Evolutionary conservation across 23 tunicate species (phyloP), one percentile per base, ranked within the genome.

Genomic region (Halocynthia roretzi): DNA sequence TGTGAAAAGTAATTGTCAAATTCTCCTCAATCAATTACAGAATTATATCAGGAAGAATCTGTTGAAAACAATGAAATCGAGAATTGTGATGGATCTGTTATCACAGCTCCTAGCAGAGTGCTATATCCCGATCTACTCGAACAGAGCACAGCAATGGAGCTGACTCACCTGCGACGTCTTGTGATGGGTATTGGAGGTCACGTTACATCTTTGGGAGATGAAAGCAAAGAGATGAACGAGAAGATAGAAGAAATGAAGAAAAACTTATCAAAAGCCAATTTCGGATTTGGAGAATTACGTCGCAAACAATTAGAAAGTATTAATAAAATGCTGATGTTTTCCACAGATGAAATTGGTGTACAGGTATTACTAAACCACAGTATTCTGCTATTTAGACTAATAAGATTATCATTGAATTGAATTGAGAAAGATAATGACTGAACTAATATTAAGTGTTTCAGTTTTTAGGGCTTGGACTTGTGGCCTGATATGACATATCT

Each of bases 161-260:
- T 74, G 19, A 31, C 19, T 50, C 58, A 74, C 56, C 10, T 52
- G 60, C 78, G 78, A 23, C 58, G 22, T 18, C 62, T 54, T 5
- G 78, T 74, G 64, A 74, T 74, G 78, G 56, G 17, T 20, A 74
- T 74, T 62, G 78, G 64, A 8, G 23, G 56, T 10, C 55, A 74
- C 56, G 60, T 74, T 5, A 53, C 55, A 14, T 21, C 55, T 44
- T 48, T 74, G 9, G 56, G 55, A 22, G 49, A 53, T 9, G 78
- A 74, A 54, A 74, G 56, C 31, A 64, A 54, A 44, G 19, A 62
- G 10, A 74, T 74, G 78, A 53, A 64, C 9, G 17, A 74, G 31
- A 53, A 53, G 56, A 56, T 74, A 8, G 78, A 52, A 7, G 78
- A 54, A 0, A 74, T 74, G 78, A 74, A 74, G 22, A 74, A 54